A percentile compares a stretch with the other conserved stretches of the same genome.
Evolutionary conservation across 2,797 vertebrate species (phyloP).

Genomic region (Poeciliopsis gracilis): DNA sequence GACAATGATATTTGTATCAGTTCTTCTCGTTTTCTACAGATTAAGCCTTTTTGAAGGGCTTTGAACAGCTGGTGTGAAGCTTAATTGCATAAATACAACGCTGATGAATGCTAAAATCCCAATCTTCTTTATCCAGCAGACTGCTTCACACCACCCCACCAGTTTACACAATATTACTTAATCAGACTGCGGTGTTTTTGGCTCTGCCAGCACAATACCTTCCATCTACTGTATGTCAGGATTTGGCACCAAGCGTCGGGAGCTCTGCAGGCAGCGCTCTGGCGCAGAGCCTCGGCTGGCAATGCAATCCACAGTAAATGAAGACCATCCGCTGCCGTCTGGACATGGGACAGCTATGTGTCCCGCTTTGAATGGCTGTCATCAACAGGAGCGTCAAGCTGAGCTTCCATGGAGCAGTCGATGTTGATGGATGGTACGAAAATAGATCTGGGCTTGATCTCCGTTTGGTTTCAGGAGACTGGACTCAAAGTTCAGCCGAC

Average conservation of each 20-base stretch:
- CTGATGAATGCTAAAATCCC: constrained; percentile 48
- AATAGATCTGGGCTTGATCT: constrained; percentile 1
- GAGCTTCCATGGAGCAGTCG: constrained; percentile 35
- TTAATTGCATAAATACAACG: constrained; percentile 39
- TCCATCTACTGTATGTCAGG: constrained; percentile 63
- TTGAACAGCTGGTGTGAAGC: constrained; percentile 21
- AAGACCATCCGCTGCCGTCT: constrained; percentile 51
- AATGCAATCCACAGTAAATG: constrained; percentile 49
- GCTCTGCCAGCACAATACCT: constrained; percentile 12
- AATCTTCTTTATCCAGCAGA: constrained; percentile 45
- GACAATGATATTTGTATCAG: neutral
- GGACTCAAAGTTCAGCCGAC: constrained; percentile 40
- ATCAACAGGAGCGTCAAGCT: constrained; percentile 30
- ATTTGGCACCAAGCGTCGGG: constrained; percentile 43
- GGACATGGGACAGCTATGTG: constrained; percentile 38
- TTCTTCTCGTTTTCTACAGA: constrained; percentile 12
- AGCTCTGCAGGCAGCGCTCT: constrained; percentile 50
- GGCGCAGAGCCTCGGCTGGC: constrained; percentile 53
- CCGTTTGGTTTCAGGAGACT: constrained; percentile 38
- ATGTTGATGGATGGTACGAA: constrained; percentile 15
- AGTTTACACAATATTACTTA: constrained; percentile 53
- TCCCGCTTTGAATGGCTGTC: constrained; percentile 47
- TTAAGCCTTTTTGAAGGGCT: constrained; percentile 32
- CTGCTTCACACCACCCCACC: constrained; percentile 44
- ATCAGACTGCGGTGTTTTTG: constrained; percentile 52